A percentile compares a stretch with the other conserved stretches of the same genome.
These are phyloP conservation scores for Protonibea diacanthus DNA, from an alignment of 2,797 vertebrate genomes.

Conservation along the genomic window DNA sequence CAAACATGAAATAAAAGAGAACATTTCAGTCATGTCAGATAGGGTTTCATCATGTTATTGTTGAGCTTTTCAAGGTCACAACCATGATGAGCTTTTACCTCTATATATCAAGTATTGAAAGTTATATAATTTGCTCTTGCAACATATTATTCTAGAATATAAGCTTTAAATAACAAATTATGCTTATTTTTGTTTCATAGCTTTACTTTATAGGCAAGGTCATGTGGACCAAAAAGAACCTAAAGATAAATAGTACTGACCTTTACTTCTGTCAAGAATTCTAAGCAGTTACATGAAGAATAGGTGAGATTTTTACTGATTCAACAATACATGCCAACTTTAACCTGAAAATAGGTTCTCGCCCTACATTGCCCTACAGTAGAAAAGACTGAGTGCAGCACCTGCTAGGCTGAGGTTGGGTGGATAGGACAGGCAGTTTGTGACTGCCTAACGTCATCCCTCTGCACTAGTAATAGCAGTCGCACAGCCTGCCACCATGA, in stretches of 20 bases:
- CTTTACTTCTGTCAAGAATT: conserved; percentile 26
- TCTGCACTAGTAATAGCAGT: conserved; percentile 78
- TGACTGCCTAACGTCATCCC: conserved; percentile 69
- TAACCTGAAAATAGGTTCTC: conserved; percentile 65
- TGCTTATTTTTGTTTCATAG: neutral
- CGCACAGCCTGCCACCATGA: conserved; percentile 88
- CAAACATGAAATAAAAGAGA: conserved; percentile 42
- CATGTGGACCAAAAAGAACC: neutral
- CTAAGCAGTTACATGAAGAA: conserved; percentile 25
- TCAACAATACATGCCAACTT: conserved; percentile 53
- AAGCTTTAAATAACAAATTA: neutral
- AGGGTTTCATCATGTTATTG: conserved; percentile 31
- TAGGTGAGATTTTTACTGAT: conserved; percentile 23
- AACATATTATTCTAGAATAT: neutral
- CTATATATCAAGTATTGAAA: conserved; percentile 26
- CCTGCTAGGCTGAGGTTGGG: conserved; percentile 68
- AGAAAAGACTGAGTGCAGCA: conserved; percentile 61
- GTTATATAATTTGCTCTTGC: conserved; percentile 21
- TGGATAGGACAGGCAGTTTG: conserved; percentile 57
- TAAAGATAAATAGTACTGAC: conserved; percentile 9
- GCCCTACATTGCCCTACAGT: conserved; percentile 58
- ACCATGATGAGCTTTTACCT: conserved; percentile 32
- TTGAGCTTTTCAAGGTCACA: conserved; percentile 63
- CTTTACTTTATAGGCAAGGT: neutral
- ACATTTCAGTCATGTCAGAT: conserved; percentile 48